Evolutionary conservation across 2,113 vertebrate species (phyloP), one percentile per base, ranked within the genome.

Genomic region (Noctilio leporinus): DNA sequence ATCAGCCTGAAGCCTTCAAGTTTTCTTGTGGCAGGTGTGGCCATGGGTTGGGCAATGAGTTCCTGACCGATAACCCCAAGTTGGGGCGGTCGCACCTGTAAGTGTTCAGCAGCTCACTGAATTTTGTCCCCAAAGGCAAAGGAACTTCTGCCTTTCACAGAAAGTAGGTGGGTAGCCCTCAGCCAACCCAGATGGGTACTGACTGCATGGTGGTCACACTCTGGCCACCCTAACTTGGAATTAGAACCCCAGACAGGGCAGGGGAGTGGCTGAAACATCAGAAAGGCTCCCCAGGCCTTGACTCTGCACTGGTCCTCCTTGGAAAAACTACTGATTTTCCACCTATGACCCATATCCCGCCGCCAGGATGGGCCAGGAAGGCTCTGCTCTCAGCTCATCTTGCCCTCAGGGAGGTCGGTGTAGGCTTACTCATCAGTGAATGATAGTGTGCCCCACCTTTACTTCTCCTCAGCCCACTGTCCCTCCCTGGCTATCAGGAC

Each of bases 71-170:
- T 0, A 99, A 99, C 0, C 99, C 99, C 0, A 98, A 98, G 86
- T 97, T 95, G 30, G 99, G 99, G 2, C 97, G 98, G 33, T 99
- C 99, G 6, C 99, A 99, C 16, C 99, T 99, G 98, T 99, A 99
- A 99, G 99, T 99, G 98, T 99, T 99, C 96, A 99, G 99, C 97
- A 99, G 98, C 98, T 99, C 99, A 10, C 98, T 99, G 90, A 99
- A 99, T 96, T 99, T 99, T 97, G 0, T 99, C 98, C 98, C 99
- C 0, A 99, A 99, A 99, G 99, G 17, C 35, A 26, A 94, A 91
- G 97, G 95, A 86, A n/a, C 67, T 57, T 62, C 93, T 55, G 47
- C 69, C n/a, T 65, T 95, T 33, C 77, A 95, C 91, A 78, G 43
- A 30, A 84, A 94, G 24, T 96, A 97, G 78, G 67, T 17, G 4